Base-by-base conservation (phyloP, 2,888 invertebrate species). In the Leptarthrus brevirostris region DNA sequence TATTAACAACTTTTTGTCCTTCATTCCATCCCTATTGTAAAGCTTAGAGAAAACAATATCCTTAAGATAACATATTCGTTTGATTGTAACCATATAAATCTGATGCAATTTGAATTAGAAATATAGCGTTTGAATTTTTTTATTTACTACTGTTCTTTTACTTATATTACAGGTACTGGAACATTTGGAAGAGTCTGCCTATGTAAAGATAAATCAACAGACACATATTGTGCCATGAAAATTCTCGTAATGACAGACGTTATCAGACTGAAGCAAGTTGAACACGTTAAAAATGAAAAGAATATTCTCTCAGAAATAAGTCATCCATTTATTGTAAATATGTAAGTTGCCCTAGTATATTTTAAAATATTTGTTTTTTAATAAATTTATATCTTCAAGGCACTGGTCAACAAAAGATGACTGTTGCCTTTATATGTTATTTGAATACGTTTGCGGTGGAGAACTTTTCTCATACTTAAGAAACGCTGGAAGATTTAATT, bases 201-300 rank as follows among this genome's bases (percentile, higher is more conserved):
- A 74, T 94, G 95, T 82, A 90, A 93, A 79, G 94, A 96, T 85
- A 93, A 93, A 83, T 89, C 90, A 69, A 91, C 91, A 53, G 90
- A 92, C 80, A 90, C 91, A 82, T 95, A 92, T 84, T 90, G 92
- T 81, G 98, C 98, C 54, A 92, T 98, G 90, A 98, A 98, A 87
- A 93, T 97, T 79, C 88, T 98, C 78, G 93, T 94, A 74, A 94
- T 98, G 88, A 90, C 93, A 52, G 96, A 97, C 85, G 94, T 98
- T 77, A 95, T 98, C 81, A 90, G 95, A 82, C 89, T 95, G 80
- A 95, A 97, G 86, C 98, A 98, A 87, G 95, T 97, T 79, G 97
- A 97, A 81, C 98, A 98, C 86, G 97, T 98, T 76, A 94, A 95
- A 87, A 98, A 96, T 85, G 98, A 98, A 87, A 97, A 97, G 85